phyloP scores from a whole-genome alignment of 35 echinoderm and acorn worm species.

The Diadema setosum region DNA sequence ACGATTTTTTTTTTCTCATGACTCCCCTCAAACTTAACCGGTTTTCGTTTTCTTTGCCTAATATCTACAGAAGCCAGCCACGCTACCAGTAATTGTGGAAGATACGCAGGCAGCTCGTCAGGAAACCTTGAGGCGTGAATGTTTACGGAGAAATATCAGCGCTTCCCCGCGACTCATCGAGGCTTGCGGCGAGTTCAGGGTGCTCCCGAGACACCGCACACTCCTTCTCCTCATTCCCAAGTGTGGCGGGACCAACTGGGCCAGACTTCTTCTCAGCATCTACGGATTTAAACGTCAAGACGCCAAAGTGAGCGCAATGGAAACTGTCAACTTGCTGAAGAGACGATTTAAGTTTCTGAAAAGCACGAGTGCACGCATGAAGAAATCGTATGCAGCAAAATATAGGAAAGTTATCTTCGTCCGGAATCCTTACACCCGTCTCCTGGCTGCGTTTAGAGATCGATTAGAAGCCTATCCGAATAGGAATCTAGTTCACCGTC shows the following conservation, averaged over 20 bases:
- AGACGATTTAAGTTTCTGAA: not conserved
- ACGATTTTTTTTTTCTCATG: too few species aligned
- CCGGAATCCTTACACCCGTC: not conserved
- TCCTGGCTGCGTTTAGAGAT: not conserved
- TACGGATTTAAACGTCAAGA: not conserved
- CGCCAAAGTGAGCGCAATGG: not conserved
- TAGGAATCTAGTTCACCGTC: not conserved
- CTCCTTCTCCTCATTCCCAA: not conserved
- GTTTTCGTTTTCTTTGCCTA: too few species aligned
- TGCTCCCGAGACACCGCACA: too few species aligned
- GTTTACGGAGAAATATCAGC: too few species aligned
- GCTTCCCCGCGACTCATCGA: too few species aligned
- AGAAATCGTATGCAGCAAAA: not conserved
- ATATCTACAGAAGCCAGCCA: too few species aligned
- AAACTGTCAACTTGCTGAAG: not conserved
- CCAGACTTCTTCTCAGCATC: not conserved
- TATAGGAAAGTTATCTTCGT: not conserved
- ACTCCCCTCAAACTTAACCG: too few species aligned
- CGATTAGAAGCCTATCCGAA: not conserved
- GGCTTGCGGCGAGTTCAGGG: too few species aligned
- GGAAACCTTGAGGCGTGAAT: too few species aligned
- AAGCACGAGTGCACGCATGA: not conserved
- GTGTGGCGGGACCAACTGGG: not conserved
- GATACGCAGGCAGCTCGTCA: too few species aligned
- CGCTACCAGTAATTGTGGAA: too few species aligned